These are phyloP conservation scores for Cryptotermes secundus DNA, from an alignment of 1,140 invertebrate species.

Conservation along the genomic window DNA sequence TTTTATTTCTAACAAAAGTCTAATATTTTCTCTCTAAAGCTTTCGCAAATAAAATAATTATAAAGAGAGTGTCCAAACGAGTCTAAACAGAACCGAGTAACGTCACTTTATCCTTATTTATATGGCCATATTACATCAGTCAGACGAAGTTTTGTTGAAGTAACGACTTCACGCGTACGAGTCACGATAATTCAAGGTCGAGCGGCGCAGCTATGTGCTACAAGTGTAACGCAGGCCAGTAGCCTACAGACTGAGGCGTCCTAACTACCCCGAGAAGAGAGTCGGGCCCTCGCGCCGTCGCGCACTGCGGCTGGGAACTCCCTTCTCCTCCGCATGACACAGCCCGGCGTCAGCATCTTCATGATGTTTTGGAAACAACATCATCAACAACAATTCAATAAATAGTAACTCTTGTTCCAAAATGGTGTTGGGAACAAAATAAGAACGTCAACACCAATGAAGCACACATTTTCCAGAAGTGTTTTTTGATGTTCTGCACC, in stretches of 20 bases:
- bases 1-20: too few relatives aligned
- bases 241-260: not conserved
- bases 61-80: too few relatives aligned
- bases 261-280: not conserved
- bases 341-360: not conserved
- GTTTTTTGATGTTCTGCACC: too few relatives aligned
- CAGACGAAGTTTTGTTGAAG: not conserved
- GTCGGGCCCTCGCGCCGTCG: not conserved
- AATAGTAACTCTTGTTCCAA: too few relatives aligned
- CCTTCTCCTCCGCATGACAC: not conserved
- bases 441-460: too few relatives aligned
- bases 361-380: too few relatives aligned
- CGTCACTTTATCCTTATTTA: not conserved
- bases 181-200: too few relatives aligned
- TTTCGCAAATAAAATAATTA: too few relatives aligned
- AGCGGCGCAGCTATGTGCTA: not conserved
- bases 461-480: too few relatives aligned
- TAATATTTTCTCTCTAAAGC: too few relatives aligned
- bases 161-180: not conserved
- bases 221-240: not conserved
- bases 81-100: not conserved
- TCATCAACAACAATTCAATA: too few relatives aligned
- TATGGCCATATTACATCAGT: not conserved
- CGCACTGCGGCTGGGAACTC: not conserved
- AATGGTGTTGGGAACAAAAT: too few relatives aligned